These are phyloP conservation scores for Hyalella azteca DNA, from an alignment of 2,888 invertebrate species.

Conservation along the genomic window DNA sequence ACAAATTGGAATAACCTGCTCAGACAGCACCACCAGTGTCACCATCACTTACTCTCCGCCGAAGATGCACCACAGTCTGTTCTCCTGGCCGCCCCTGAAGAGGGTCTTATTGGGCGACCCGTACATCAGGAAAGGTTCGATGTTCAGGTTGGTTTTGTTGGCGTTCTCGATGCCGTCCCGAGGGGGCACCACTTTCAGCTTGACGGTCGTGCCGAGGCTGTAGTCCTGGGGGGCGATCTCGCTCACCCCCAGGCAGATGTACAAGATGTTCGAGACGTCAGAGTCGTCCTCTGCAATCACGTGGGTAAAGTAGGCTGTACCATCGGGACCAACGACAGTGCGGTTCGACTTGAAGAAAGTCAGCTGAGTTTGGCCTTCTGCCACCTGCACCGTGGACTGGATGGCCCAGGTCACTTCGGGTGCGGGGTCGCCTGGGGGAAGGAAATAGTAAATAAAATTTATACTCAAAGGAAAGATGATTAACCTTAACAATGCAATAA, in stretches of 20 bases:
- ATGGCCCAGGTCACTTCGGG: constrained; percentile 3
- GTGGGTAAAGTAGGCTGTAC: constrained; percentile 51
- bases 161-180: constrained; percentile 42
- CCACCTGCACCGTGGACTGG: neutral
- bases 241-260: constrained; percentile 50
- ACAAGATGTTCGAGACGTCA: constrained; percentile 34
- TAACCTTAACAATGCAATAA: too few relatives aligned
- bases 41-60: constrained; percentile 56
- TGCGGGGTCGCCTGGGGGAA: neutral
- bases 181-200: constrained; percentile 41
- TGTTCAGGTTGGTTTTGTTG: constrained; percentile 42
- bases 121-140: constrained; percentile 54
- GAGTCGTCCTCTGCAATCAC: constrained; percentile 46
- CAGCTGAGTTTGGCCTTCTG: constrained; percentile 39
- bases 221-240: constrained; percentile 46
- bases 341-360: constrained; percentile 48
- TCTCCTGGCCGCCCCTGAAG: constrained; percentile 43
- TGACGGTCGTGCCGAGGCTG: constrained; percentile 48
- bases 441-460: neutral
- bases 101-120: constrained; percentile 38
- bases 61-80: constrained; percentile 51
- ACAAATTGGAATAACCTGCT: too few relatives aligned
- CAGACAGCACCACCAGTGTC: too few relatives aligned
- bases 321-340: constrained; percentile 43
- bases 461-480: too few relatives aligned